Evolutionary conservation across 2,888 invertebrate genomes (phyloP).

Genomic region (Laspeyria flexula): DNA sequence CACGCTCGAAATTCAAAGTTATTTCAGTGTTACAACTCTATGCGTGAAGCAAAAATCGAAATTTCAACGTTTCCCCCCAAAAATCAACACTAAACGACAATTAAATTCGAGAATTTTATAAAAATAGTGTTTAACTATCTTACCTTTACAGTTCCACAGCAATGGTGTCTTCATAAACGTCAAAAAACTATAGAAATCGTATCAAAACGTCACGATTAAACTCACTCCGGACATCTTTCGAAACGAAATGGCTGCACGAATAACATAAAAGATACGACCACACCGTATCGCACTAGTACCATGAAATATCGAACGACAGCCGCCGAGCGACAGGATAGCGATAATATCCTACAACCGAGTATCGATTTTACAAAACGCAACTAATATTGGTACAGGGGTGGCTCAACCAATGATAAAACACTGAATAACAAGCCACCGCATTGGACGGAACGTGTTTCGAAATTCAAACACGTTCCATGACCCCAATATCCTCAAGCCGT

Average conservation of each 20-base stretch:
- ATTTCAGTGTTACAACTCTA: conserved; percentile 55
- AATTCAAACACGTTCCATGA: conserved; percentile 85
- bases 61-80: conserved; percentile 27
- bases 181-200: conserved; percentile 71
- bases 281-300: conserved; percentile 63
- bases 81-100: conserved; percentile 22
- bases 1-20: conserved; percentile 53
- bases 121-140: conserved; percentile 47
- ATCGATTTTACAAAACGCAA: conserved; percentile 66
- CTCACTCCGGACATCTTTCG: conserved; percentile 77
- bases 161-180: conserved; percentile 63
- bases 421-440: conserved; percentile 71
- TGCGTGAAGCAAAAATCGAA: conserved; percentile 36
- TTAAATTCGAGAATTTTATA: conserved; percentile 18
- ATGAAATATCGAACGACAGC: conserved; percentile 52
- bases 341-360: conserved; percentile 41
- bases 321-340: conserved; percentile 47
- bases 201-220: conserved; percentile 74
- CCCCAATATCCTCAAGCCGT: conserved; percentile 71
- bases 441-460: conserved; percentile 82
- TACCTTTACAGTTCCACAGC: conserved; percentile 61
- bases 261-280: conserved; percentile 72
- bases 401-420: conserved; percentile 74
- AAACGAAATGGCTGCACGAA: conserved; percentile 79
- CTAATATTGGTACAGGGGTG: conserved; percentile 61